phyloP scores from a whole-genome alignment of 2,888 invertebrate species.

The Oligia fasciuncula region DNA sequence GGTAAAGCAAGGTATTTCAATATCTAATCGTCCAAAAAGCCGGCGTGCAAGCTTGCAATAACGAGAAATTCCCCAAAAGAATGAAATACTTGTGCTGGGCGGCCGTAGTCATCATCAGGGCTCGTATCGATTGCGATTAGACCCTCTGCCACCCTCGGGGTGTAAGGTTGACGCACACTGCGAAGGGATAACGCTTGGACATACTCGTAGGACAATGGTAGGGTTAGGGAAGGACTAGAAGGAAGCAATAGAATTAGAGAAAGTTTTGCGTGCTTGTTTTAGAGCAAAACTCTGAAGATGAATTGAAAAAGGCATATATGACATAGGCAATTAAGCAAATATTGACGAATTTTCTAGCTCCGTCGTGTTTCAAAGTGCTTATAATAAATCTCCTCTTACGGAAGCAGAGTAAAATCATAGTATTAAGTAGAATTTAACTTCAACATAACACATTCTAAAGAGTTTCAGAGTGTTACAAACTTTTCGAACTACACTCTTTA shows the following conservation, averaged over 20 bases:
- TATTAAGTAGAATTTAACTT: neutral
- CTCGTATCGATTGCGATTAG: constrained; percentile 76
- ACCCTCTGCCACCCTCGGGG: constrained; percentile 69
- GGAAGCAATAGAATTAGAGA: neutral
- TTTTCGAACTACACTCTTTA: neutral
- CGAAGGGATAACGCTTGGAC: constrained; percentile 3
- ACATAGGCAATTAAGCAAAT: neutral
- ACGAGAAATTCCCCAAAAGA: constrained; percentile 65
- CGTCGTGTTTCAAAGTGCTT: neutral
- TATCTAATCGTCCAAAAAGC: constrained; percentile 22
- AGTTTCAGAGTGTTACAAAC: neutral
- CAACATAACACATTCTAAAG: neutral
- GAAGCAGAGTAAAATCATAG: neutral
- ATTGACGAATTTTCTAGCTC: neutral
- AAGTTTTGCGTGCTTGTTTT: neutral
- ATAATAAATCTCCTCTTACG: neutral
- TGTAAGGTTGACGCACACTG: constrained; percentile 36
- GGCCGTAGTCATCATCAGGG: constrained; percentile 69
- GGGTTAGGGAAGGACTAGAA: neutral
- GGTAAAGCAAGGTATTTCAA: constrained; percentile 50
- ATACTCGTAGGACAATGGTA: neutral
- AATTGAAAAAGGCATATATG: neutral
- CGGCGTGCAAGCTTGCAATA: constrained; percentile 55
- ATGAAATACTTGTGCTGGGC: constrained; percentile 64
- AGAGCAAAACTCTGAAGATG: neutral